Evolutionary conservation across 1,140 invertebrate species (phyloP).

Genomic region (Drosophila repleta): DNA sequence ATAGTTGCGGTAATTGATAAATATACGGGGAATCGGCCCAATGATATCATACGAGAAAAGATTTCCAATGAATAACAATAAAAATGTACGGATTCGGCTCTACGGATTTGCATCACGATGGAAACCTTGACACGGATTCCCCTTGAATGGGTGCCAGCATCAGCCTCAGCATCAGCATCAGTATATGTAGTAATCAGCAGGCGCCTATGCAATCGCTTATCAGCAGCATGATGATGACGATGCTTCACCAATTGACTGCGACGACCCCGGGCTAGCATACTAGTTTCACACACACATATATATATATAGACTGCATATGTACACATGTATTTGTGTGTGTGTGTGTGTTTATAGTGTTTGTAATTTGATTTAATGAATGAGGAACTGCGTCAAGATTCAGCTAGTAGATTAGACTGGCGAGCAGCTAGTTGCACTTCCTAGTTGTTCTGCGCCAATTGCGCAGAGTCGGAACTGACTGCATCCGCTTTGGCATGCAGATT

Average conservation of each 20-base stretch:
- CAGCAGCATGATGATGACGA: slow-evolving; percentile 61
- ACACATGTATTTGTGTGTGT: slow-evolving; percentile 7
- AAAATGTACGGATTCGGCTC: background rate
- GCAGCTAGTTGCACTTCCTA: background rate
- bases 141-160: slow-evolving; percentile 16
- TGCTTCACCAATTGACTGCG: slow-evolving; percentile 55
- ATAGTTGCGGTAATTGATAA: background rate
- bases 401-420: background rate
- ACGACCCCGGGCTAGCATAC: slow-evolving; percentile 40
- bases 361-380: slow-evolving; percentile 21
- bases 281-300: slow-evolving; percentile 3
- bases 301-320: slow-evolving; percentile 10
- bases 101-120: slow-evolving; percentile 42
- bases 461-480: background rate
- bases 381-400: slow-evolving; percentile 13
- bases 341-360: slow-evolving; percentile 7
- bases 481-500: background rate
- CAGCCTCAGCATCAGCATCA: too few species aligned
- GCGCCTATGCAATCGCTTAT: slow-evolving; percentile 57
- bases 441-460: background rate
- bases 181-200: slow-evolving; percentile 66
- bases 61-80: background rate
- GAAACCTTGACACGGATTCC: slow-evolving; percentile 9
- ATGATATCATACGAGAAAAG: background rate
- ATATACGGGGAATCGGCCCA: background rate